These are phyloP conservation scores for Chaetorhynchus papuensis DNA, from an alignment of 2,113 vertebrate genomes.

Conservation along the genomic window DNA sequence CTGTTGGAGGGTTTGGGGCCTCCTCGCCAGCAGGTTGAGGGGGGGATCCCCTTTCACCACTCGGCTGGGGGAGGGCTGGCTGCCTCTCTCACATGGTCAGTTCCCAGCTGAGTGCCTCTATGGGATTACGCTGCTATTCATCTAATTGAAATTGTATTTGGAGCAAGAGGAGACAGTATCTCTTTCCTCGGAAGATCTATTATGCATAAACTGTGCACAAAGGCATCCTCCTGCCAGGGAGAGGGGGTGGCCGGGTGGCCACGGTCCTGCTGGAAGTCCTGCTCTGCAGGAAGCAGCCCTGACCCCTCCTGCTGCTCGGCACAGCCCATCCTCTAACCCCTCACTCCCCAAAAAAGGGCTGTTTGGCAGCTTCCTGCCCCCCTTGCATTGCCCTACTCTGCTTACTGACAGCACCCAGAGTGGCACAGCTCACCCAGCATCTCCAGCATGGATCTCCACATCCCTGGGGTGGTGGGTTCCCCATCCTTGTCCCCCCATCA, in stretches of 20 bases:
- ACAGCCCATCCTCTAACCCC: neutral
- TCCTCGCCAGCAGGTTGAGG: neutral
- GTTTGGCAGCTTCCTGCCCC: rapidly evolving
- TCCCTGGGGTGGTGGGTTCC: rapidly evolving
- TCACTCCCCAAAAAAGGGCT: neutral
- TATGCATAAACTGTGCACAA: neutral
- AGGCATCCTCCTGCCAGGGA: neutral
- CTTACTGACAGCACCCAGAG: rapidly evolving
- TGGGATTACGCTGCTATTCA: slow-evolving; percentile 50
- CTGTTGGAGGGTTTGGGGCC: neutral
- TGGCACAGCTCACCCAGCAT: neutral
- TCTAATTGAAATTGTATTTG: slow-evolving; percentile 39
- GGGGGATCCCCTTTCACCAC: neutral
- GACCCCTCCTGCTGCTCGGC: neutral
- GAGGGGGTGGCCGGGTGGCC: neutral
- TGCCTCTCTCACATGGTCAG: slow-evolving; percentile 13
- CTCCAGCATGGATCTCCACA: neutral
- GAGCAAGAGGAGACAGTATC: slow-evolving; percentile 20
- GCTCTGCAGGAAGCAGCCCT: neutral
- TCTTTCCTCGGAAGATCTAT: slow-evolving; percentile 19
- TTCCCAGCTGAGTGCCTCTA: slow-evolving; percentile 47
- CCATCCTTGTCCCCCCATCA: no score
- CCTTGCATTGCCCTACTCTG: neutral
- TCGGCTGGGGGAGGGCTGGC: neutral
- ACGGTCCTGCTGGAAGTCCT: neutral